phyloP scores from a whole-genome alignment of 2,888 invertebrate genomes.

The Germaria angustata region DNA sequence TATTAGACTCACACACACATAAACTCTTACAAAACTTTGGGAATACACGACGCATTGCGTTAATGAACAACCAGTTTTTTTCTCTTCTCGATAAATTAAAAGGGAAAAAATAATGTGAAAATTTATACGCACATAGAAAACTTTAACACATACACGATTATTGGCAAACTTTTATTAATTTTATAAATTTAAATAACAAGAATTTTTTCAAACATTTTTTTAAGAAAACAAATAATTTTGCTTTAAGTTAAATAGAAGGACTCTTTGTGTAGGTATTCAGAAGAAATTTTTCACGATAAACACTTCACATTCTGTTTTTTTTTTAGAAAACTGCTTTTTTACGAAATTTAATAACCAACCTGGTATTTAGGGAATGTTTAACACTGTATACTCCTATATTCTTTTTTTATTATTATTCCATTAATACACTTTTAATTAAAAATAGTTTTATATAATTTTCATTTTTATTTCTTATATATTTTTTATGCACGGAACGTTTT shows the following conservation, averaged over 20 bases:
- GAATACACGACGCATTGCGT: slow-evolving; percentile 55
- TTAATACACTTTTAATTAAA: not conserved
- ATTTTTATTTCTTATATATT: slow-evolving; percentile 16
- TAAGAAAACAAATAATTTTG: not conserved
- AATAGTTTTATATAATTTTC: slow-evolving; percentile 1
- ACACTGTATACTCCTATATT: not conserved
- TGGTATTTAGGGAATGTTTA: not conserved
- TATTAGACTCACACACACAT: not conserved
- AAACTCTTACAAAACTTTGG: not conserved
- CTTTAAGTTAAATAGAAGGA: not conserved
- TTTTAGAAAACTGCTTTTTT: slow-evolving; percentile 10
- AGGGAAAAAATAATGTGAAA: not conserved
- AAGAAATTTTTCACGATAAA: slow-evolving; percentile 5
- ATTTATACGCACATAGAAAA: slow-evolving; percentile 44
- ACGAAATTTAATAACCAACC: slow-evolving; percentile 8
- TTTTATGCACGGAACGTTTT: slow-evolving; percentile 31
- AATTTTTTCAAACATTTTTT: not conserved
- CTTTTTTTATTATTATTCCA: not conserved
- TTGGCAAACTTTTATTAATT: not conserved
- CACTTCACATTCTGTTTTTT: slow-evolving; percentile 9
- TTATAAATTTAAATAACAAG: not conserved
- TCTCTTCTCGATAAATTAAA: slow-evolving; percentile 29
- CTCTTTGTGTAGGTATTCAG: slow-evolving; percentile 37
- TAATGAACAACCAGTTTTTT: slow-evolving; percentile 22
- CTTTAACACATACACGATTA: slow-evolving; percentile 1